Base-by-base conservation (phyloP, 2,113 vertebrate species). In the Menura novaehollandiae region DNA sequence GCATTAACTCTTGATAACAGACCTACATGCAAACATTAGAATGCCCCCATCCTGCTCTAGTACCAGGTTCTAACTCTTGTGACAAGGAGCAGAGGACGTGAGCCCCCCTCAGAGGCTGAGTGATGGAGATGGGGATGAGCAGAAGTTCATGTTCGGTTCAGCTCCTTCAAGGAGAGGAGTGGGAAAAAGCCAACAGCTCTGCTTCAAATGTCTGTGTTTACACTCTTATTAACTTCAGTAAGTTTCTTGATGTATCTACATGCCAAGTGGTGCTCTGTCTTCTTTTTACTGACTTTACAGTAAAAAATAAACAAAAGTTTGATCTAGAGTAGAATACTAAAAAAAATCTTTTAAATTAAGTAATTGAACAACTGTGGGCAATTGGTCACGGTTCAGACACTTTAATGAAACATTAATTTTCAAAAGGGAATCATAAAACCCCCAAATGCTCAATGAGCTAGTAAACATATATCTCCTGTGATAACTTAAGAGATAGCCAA, bases 401-500 rank as follows among this genome's bases (percentile, higher is more conserved):
- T 89, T 87, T 30, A 87, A 76, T 21, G 32, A 82, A 94, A 89
- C 10, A 12, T 86, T 79, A 72, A 41, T 91, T 95, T 96, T 85
- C 62, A 62, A 78, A 78, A 87, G 53, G 26, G 85, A 95, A 51
- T 7, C 23, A 56, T 82, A 78, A 91, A 84, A 66, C 1, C 5
- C 6, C 14, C 51, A 49, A 86, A 55, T 52, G 23, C 67, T 75
- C 90, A 44, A 28, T 24, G 72, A 95, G 35, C 30, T 41, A 32
- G 11, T 46, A 55, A 89, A 73, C 15, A 64, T 24, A 9, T 23
- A 32, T 91, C 76, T 82, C n/a, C 44, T 82, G 41, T 53, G 58
- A 35, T 44, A 67, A 56, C 26, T 52, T 37, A 53, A 84, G 49
- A 55, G 11, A 39, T 23, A 39, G 46, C 35, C 16, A 84, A 47